These are phyloP conservation scores for Pterostichus madidus DNA, from an alignment of 2,888 invertebrate species.

Conservation along the genomic window DNA sequence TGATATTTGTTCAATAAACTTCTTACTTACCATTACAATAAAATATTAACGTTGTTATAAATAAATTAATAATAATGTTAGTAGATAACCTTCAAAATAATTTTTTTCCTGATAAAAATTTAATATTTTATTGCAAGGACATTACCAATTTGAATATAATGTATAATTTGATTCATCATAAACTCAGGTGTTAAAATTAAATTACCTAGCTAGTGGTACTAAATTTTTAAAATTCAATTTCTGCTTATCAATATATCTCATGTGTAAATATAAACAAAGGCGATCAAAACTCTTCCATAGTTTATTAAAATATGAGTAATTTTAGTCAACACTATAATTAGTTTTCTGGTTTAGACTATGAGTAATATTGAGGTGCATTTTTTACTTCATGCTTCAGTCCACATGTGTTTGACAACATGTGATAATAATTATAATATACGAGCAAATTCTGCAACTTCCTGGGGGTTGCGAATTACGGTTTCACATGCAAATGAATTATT, in stretches of 20 bases:
- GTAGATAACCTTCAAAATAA: background rate
- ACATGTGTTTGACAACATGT: conserved; percentile 57
- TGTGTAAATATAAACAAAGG: background rate
- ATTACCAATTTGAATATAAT: background rate
- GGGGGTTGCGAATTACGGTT: conserved; percentile 42
- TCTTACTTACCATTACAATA: background rate
- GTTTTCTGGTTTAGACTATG: conserved; percentile 27
- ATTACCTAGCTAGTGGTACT: background rate
- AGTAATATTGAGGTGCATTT: conserved; percentile 37
- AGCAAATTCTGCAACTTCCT: conserved; percentile 48
- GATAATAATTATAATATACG: conserved; percentile 53
- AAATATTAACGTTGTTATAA: background rate
- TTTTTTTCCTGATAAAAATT: background rate
- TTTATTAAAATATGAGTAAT: conserved; percentile 20
- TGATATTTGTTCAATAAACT: too few species aligned
- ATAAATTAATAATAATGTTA: background rate
- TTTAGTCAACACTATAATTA: conserved; percentile 18
- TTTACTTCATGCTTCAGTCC: conserved; percentile 46
- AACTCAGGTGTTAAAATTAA: conserved; percentile 1
- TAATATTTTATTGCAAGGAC: conserved; percentile 1
- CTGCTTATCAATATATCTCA: background rate
- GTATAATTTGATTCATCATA: background rate
- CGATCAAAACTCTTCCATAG: background rate
- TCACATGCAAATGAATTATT: conserved; percentile 50
- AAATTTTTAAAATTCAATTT: background rate